A percentile compares a stretch with the other conserved stretches of the same genome.
Conservation (phyloP, 2,888 invertebrate species). For the Osedax frankpressi region DNA sequence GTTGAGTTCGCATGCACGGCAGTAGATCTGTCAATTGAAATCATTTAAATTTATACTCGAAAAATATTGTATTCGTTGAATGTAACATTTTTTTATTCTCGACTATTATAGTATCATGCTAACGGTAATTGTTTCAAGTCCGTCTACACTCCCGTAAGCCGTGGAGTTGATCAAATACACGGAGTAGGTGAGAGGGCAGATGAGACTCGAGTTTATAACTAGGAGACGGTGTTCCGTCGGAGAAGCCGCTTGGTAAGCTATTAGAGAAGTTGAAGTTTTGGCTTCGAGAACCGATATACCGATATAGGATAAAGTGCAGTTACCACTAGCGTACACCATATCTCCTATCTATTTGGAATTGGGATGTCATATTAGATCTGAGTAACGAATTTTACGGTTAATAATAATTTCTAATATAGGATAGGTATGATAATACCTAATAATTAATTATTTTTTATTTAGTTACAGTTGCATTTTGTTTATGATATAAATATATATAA, state of each 20-base stretch:
- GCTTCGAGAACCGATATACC: neutral
- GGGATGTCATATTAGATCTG: no score
- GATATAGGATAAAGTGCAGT: constrained; percentile 9
- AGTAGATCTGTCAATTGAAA: no score
- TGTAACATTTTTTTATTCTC: no score
- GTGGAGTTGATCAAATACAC: constrained; percentile 12
- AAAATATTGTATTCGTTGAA: no score
- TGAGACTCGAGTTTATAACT: neutral
- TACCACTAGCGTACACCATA: constrained; percentile 11
- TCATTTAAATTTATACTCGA: no score
- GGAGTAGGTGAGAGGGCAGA: constrained; percentile 5
- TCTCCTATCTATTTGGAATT: constrained; percentile 12
- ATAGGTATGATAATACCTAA: no score
- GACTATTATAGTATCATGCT: no score
- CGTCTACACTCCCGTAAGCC: neutral
- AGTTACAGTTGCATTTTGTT: no score
- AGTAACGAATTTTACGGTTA: no score
- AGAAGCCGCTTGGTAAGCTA: constrained; percentile 16
- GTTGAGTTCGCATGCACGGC: constrained; percentile 12
- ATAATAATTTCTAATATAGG: no score
- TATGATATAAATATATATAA: no score
- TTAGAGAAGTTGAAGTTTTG: constrained; percentile 1
- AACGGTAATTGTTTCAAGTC: neutral
- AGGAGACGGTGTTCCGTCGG: neutral
- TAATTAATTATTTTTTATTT: no score